phyloP scores from a whole-genome alignment of 2,888 invertebrate genomes.

The Limnephilus auricula region DNA sequence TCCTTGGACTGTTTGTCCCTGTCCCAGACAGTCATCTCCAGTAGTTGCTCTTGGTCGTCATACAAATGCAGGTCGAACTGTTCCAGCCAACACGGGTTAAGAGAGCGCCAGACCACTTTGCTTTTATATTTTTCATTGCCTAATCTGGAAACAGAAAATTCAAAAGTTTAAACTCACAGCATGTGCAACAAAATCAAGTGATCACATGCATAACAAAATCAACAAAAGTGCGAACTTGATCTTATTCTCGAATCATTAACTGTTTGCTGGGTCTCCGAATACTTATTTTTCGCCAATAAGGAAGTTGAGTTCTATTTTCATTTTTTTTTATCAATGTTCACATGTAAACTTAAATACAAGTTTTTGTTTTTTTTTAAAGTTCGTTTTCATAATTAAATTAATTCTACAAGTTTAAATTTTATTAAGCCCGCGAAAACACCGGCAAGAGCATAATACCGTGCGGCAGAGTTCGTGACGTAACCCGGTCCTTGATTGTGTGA shows the following conservation, averaged over 20 bases:
- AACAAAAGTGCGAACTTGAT: too few species aligned
- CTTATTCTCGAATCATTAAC: not conserved
- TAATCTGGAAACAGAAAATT: slow-evolving; percentile 78
- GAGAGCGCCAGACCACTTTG: slow-evolving; percentile 90
- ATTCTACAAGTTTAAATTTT: too few species aligned
- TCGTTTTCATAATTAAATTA: too few species aligned
- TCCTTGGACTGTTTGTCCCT: slow-evolving; percentile 90
- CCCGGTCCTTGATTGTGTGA: too few species aligned
- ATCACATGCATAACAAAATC: not conserved
- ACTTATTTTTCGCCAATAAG: not conserved
- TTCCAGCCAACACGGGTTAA: slow-evolving; percentile 95
- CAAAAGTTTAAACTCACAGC: not conserved
- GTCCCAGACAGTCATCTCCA: slow-evolving; percentile 96
- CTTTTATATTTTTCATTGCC: slow-evolving; percentile 99
- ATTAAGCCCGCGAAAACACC: too few species aligned
- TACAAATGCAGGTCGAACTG: slow-evolving; percentile 98
- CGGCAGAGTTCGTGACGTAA: too few species aligned
- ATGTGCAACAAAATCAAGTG: not conserved
- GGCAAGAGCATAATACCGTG: too few species aligned
- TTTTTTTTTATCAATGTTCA: too few species aligned
- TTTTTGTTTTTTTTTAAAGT: too few species aligned
- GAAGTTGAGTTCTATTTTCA: too few species aligned
- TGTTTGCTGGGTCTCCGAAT: not conserved
- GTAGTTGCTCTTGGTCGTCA: slow-evolving; percentile 93
- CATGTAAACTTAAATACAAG: too few species aligned